These are phyloP conservation scores for Cheilosia vernalis DNA, from an alignment of 2,888 invertebrate genomes.

Conservation along the genomic window DNA sequence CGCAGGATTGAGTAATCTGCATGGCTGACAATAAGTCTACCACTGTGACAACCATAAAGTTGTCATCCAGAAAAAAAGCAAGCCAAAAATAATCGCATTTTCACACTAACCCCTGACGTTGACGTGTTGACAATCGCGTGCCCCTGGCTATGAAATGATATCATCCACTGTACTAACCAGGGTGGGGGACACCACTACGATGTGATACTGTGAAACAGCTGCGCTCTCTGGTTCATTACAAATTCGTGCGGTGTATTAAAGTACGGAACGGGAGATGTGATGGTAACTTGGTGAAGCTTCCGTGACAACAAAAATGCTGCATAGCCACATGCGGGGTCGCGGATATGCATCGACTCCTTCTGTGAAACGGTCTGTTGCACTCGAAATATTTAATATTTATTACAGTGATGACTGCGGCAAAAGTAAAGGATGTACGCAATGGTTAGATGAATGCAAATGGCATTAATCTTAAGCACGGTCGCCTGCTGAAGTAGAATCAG, in stretches of 20 bases:
- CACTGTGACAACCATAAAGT: conserved; percentile 46
- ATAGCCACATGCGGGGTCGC: conserved; percentile 5
- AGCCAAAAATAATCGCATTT: conserved; percentile 35
- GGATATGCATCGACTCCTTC: conserved; percentile 42
- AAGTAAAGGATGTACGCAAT: conserved; percentile 4
- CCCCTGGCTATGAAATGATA: conserved; percentile 20
- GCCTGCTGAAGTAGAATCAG: background rate
- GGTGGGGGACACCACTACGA: background rate
- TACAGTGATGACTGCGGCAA: conserved; percentile 13
- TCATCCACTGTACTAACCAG: conserved; percentile 13
- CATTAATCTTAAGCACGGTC: conserved; percentile 11
- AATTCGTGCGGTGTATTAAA: conserved; percentile 32
- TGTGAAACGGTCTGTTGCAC: conserved; percentile 19
- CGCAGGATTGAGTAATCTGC: conserved; percentile 27
- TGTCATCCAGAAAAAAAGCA: conserved; percentile 29
- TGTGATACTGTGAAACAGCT: conserved; percentile 19
- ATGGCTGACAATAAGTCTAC: conserved; percentile 42
- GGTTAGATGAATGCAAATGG: conserved; percentile 14
- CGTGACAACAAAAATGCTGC: conserved; percentile 45
- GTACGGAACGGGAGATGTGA: conserved; percentile 6
- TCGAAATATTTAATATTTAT: conserved; percentile 60
- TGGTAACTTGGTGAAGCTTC: conserved; percentile 7
- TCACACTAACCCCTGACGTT: conserved; percentile 16
- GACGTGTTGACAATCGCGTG: conserved; percentile 39
- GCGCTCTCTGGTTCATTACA: conserved; percentile 35